These are phyloP conservation scores for Lasioglossum calceatum DNA, from an alignment of 2,888 invertebrate genomes.

Conservation along the genomic window DNA sequence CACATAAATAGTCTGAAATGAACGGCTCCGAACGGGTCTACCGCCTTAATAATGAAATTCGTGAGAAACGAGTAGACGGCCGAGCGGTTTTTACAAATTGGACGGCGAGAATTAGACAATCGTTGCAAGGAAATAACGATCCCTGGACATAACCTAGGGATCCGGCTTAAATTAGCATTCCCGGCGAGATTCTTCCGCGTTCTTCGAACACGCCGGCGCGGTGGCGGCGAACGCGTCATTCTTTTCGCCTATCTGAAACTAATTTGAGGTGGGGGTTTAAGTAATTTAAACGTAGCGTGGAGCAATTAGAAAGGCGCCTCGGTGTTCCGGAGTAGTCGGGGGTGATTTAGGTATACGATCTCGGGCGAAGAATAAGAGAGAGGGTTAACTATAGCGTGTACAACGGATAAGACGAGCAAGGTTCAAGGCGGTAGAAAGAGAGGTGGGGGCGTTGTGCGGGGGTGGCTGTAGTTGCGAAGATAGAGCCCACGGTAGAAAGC, in stretches of 20 bases:
- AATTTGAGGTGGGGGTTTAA: conserved; percentile 79
- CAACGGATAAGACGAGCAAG: conserved; percentile 64
- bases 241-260: conserved; percentile 82
- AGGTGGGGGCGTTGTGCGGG: conserved; percentile 1
- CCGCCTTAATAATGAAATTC: conserved; percentile 1
- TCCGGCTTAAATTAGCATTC: conserved; percentile 76
- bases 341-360: conserved; percentile 82
- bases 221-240: conserved; percentile 75
- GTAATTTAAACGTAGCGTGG: conserved; percentile 83
- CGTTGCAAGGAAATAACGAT: conserved; percentile 61
- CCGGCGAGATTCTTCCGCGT: conserved; percentile 73
- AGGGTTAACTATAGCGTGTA: conserved; percentile 67
- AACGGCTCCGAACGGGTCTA: too few species aligned
- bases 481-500: conserved; percentile 52
- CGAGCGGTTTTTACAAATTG: background rate
- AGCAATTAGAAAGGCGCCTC: conserved; percentile 82
- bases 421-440: conserved; percentile 35
- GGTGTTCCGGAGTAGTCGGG: conserved; percentile 75
- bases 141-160: conserved; percentile 63
- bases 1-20: too few species aligned
- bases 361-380: conserved; percentile 79
- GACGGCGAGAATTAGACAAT: conserved; percentile 41
- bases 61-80: background rate
- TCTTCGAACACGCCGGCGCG: conserved; percentile 58
- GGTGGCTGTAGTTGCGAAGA: conserved; percentile 25